A percentile compares a stretch with the other conserved stretches of the same genome.
Evolutionary conservation across 2,113 vertebrate species (phyloP).

Genomic region (human (Homo sapiens)): DNA sequence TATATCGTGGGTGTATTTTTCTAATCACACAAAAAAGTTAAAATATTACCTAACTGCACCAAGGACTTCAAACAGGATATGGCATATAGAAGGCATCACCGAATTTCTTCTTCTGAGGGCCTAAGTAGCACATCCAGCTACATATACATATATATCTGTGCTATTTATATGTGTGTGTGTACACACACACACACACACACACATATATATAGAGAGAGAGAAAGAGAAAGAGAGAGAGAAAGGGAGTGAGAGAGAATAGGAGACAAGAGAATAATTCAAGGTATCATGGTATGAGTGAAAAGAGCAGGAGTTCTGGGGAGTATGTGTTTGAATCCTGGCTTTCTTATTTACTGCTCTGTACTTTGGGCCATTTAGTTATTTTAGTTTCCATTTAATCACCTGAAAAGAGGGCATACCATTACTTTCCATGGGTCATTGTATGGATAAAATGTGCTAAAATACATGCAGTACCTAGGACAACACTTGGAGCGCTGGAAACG

Average conservation of each 20-base stretch:
- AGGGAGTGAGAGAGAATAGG: background rate
- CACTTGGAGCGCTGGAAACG: background rate
- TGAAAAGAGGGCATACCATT: background rate
- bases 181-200: too few species aligned
- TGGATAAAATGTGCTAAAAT: background rate
- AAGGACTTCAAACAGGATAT: background rate
- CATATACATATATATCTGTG: background rate
- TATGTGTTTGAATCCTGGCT: background rate
- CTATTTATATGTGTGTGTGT: too few species aligned
- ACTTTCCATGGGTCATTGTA: background rate
- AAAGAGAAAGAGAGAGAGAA: background rate
- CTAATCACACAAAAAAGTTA: background rate
- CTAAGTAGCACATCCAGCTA: background rate
- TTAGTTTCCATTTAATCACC: background rate
- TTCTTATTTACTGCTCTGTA: background rate
- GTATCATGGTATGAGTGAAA: background rate
- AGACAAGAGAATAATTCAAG: background rate
- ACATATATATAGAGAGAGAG: accelerated
- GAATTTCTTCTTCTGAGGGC: background rate
- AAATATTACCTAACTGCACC: background rate
- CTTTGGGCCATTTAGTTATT: background rate
- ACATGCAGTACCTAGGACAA: background rate
- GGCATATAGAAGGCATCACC: background rate
- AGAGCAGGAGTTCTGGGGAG: background rate
- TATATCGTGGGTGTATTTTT: background rate